Evolutionary conservation across 2,113 vertebrate species (phyloP), one percentile per base, ranked within the genome.

Genomic region (Origma solitaria): DNA sequence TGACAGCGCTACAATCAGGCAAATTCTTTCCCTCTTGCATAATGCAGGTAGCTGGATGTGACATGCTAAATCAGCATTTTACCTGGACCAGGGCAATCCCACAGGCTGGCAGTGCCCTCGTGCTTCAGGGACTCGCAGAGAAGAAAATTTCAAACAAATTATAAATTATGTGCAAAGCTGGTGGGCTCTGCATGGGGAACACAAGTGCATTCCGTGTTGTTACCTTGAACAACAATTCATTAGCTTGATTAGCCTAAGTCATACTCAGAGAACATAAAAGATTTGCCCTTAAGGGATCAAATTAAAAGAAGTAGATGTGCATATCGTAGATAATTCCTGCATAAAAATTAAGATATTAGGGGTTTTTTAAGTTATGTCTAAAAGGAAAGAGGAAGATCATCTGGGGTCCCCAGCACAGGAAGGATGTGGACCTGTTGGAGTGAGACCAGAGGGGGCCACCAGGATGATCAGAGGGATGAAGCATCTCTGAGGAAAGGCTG

Each of bases 21-120:
- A 58, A 70, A 94, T 94, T 90, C 84, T 18, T 96, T 93, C 79
- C 92, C 71, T 79, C 71, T 90, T 92, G 93, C 90, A 70, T 58
- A 91, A 93, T 2, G 47, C 92, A 95, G 95, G 94, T 94, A 88
- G 71, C 62, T 86, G 93, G 85, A 66, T 70, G 21, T 16, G 50
- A 47, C 42, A 15, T 5, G 68, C 72, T 71, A 64, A 31, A 83
- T 95, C 93, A 94, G 91, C 73, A 0, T 40, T 94, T 92, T 56
- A 15, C 11, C 20, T 31, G 60, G 47, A 22, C 30, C 47, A 71
- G 65, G 51, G 60, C 60, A 80, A 80, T 27, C 49, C 91, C 61
- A 53, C 7, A 1, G 33, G 50, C 76, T 83, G 62, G 68, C 54
- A 35, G 28, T 16, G 76, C 51, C 82, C 76, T 54, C 2, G 1